Evolutionary conservation across 2,888 invertebrate genomes (phyloP), one percentile per base, ranked within the genome.

Genomic region (Xestobium rufovillosum): DNA sequence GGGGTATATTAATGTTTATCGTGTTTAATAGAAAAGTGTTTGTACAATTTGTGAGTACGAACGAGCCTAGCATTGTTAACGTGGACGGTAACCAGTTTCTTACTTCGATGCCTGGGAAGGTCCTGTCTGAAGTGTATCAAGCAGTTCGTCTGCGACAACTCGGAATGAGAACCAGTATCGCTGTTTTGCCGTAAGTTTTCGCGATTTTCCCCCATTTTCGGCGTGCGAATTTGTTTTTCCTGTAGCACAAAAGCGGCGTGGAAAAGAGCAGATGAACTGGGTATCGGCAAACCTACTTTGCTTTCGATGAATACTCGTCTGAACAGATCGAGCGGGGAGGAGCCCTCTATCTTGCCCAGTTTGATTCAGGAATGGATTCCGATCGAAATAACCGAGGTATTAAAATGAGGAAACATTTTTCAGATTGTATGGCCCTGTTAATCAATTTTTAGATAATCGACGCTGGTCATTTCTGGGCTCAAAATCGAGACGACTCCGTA

Each of bases 391-490:
- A 19, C 23, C 23, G 23, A 19, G n/a, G 23, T 19, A n/a, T n/a
- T n/a, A n/a, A n/a, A n/a, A n/a, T n/a, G n/a, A n/a, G n/a, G n/a
- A n/a, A 19, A 19, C 23, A 19, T 19, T 19, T 19, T 8, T 6
- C 23, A 19, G n/a, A 23, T n/a, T 34, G 27, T 13, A 10, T 34
- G 8, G 23, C 27, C 17, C 12, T 29, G 6, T 8, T n/a, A 19
- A 12, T 38, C 37, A 28, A 34, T 41, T 51, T 55, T 14, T 55
- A 83, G 79, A 52, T 73, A 2, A 62, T 73, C 10, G 73, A 74
- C 56, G 75, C 80, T 12, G 72, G 76, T 36, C 75, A 76, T 52
- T 85, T 86, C 61, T 86, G 78, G 78, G 78, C 71, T 6, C 77
- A 75, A 38, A 67, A 74, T 46, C 63, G 64, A 15, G 72, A 76